These are phyloP conservation scores for Hycleus cichorii DNA, from an alignment of 1,140 invertebrate species.

Conservation along the genomic window DNA sequence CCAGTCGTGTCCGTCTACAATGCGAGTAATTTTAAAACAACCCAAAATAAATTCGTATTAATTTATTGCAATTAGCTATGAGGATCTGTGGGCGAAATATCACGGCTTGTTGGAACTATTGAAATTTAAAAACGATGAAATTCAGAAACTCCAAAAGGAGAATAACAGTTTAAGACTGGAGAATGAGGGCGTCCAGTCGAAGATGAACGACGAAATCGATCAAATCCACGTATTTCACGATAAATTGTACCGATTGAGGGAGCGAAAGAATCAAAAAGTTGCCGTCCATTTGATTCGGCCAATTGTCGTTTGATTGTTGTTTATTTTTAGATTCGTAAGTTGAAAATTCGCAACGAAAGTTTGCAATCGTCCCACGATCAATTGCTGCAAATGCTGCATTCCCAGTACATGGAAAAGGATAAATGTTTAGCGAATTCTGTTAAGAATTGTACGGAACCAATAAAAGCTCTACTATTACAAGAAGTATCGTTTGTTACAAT, in stretches of 20 bases:
- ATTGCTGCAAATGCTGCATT: slow-evolving; percentile 24
- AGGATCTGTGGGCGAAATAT: slow-evolving; percentile 23
- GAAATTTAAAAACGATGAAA: slow-evolving; percentile 19
- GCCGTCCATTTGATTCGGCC: background rate
- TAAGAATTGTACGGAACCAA: slow-evolving; percentile 13
- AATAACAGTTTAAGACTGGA: slow-evolving; percentile 18
- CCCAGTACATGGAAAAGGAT: slow-evolving; percentile 27
- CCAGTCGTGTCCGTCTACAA: slow-evolving; percentile 27
- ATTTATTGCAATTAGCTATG: slow-evolving; percentile 11
- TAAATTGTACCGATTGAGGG: slow-evolving; percentile 17
- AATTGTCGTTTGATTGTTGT: background rate
- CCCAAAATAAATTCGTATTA: background rate
- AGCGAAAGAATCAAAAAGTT: slow-evolving; percentile 21
- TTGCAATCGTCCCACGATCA: slow-evolving; percentile 22
- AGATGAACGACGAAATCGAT: no score
- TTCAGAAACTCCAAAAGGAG: slow-evolving; percentile 20
- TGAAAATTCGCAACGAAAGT: slow-evolving; percentile 21
- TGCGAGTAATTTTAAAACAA: slow-evolving; percentile 19
- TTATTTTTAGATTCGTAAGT: slow-evolving; percentile 15
- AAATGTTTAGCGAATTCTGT: slow-evolving; percentile 15
- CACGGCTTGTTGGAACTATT: slow-evolving; percentile 23
- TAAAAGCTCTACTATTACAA: slow-evolving; percentile 23
- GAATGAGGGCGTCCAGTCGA: slow-evolving; percentile 1
- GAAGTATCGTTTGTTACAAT: slow-evolving; percentile 16
- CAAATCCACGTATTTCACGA: background rate